phyloP scores from a whole-genome alignment of 1,140 invertebrate species.

The Nasonia longicornis region DNA sequence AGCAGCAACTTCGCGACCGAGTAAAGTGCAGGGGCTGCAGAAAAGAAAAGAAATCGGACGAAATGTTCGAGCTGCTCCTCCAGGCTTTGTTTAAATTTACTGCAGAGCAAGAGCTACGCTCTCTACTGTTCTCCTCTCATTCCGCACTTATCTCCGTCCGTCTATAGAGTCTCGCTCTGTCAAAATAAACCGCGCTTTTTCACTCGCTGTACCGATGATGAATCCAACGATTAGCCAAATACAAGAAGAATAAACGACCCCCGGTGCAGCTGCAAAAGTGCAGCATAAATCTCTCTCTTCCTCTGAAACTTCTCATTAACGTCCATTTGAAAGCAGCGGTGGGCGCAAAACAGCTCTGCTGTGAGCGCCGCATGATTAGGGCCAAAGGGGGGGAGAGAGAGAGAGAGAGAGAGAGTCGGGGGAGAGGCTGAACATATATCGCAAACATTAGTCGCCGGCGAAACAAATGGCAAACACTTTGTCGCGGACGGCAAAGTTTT shows the following conservation, averaged over 20 bases:
- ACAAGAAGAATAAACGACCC: too few species aligned
- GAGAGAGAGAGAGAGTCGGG: too few species aligned
- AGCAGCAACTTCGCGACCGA: conserved; percentile 21
- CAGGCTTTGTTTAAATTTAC: conserved; percentile 5
- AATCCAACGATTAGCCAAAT: too few species aligned
- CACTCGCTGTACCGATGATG: background rate
- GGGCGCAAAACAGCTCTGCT: background rate
- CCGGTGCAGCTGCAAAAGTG: too few species aligned
- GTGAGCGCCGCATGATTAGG: conserved; percentile 11
- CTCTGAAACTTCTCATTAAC: background rate
- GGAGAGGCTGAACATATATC: conserved; percentile 13
- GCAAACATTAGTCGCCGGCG: conserved; percentile 13
- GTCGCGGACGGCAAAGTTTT: conserved; percentile 16
- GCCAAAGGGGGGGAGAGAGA: background rate
- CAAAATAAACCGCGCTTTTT: background rate
- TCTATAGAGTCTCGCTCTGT: background rate
- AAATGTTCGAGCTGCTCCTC: background rate
- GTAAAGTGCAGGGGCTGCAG: background rate
- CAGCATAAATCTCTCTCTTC: too few species aligned
- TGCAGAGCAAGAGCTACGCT: background rate
- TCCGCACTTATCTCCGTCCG: background rate
- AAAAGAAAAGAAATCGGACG: conserved; percentile 22
- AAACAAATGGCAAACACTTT: conserved; percentile 37
- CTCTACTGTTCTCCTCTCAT: background rate
- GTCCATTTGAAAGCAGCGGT: background rate